Conservation (phyloP, 2,888 invertebrate genomes). For the Synanthedon tipuliformis region DNA sequence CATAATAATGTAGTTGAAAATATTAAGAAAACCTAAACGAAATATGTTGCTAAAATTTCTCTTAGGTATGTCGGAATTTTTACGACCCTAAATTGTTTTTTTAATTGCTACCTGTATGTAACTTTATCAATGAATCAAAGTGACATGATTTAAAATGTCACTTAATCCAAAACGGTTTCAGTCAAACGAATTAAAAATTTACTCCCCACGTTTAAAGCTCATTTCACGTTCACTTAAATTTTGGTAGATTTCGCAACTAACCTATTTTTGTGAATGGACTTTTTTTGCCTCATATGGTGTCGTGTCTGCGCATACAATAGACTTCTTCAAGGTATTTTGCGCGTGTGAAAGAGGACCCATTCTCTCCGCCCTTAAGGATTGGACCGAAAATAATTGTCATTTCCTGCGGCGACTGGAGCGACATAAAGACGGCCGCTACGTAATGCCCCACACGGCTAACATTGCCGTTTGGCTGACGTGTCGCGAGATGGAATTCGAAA, state of each 20-base stretch:
- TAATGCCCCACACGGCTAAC: conserved; percentile 21
- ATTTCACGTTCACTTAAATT: background rate
- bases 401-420: conserved; percentile 56
- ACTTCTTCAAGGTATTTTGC: conserved; percentile 59
- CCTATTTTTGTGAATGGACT: conserved; percentile 67
- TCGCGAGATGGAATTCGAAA: conserved; percentile 23
- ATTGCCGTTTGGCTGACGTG: conserved; percentile 13
- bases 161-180: background rate
- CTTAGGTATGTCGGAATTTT: too few relatives aligned
- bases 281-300: conserved; percentile 46
- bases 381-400: conserved; percentile 68
- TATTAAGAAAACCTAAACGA: too few relatives aligned
- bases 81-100: background rate
- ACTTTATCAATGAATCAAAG: conserved; percentile 16
- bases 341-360: conserved; percentile 63
- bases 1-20: too few relatives aligned
- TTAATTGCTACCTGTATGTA: conserved; percentile 7
- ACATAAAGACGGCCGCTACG: conserved; percentile 23
- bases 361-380: conserved; percentile 53
- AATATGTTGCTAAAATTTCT: too few relatives aligned
- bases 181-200: background rate
- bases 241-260: conserved; percentile 46
- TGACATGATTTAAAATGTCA: conserved; percentile 6
- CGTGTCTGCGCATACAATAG: conserved; percentile 44
- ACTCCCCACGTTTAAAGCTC: background rate